phyloP scores from a whole-genome alignment of 2,797 vertebrate species.

The Bradypodion ventrale region DNA sequence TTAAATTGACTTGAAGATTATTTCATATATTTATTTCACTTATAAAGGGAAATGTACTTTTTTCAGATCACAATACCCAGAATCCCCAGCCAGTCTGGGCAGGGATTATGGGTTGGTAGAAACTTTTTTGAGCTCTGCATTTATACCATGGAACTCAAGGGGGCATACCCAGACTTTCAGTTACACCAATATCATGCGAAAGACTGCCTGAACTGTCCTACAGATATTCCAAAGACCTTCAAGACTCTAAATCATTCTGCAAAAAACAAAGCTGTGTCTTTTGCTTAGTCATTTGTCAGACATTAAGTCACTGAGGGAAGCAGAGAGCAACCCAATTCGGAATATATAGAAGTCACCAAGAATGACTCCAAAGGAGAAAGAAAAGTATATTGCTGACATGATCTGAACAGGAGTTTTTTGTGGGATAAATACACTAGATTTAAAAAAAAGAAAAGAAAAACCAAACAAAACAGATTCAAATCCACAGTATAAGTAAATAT shows the following conservation, averaged over 20 bases:
- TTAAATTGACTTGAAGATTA: not conserved
- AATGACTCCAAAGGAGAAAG: constrained; percentile 27
- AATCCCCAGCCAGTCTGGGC: not conserved
- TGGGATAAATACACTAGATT: constrained; percentile 13
- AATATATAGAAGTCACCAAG: constrained; percentile 19
- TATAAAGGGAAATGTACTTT: not conserved
- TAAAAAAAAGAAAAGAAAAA: not conserved
- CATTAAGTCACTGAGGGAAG: constrained; percentile 3
- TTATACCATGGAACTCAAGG: not conserved
- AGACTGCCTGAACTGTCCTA: not conserved
- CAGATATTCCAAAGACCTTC: constrained; percentile 6
- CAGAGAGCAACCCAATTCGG: constrained; percentile 19
- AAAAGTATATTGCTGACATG: constrained; percentile 37
- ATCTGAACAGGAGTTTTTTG: not conserved
- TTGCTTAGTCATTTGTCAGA: constrained; percentile 29
- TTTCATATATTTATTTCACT: not conserved
- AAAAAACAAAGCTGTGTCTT: constrained; percentile 3
- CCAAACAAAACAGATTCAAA: constrained; percentile 4
- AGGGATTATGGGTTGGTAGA: not conserved
- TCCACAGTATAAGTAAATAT: constrained; percentile 11
- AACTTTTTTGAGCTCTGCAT: not conserved
- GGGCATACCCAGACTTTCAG: not conserved
- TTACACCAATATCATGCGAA: not conserved
- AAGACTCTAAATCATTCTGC: constrained; percentile 28
- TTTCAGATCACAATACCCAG: not conserved